Evolutionary conservation across 2,113 vertebrate species (phyloP), one percentile per base, ranked within the genome.

Genomic region (Hepsetus odoe): DNA sequence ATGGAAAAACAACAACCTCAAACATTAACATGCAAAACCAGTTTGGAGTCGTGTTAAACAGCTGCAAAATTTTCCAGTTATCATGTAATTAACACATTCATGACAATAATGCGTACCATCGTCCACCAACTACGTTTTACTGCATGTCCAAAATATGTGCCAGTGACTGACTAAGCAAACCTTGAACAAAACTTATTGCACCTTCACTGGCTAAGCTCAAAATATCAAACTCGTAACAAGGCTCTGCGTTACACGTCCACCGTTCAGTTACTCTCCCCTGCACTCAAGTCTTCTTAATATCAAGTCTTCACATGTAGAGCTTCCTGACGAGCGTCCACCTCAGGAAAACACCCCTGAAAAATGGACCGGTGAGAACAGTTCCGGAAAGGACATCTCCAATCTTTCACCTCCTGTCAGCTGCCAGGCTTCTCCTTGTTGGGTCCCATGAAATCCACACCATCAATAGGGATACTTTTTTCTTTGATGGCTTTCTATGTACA

Each of bases 371-470:
- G 32, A 66, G 20, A 8, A 46, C 1, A 13, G 72, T 42, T 26
- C 22, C 26, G 62, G 35, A n/a, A 28, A 6, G 2, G 5, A 40
- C 4, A 1, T 22, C 24, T n/a, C n/a, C n/a, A n/a, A n/a, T n/a
- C n/a, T n/a, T n/a, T n/a, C n/a, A n/a, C n/a, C n/a, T 69, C n/a
- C 33, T 11, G 20, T 56, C 35, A 38, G 35, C 40, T 91, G 59
- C 94, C 94, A 0, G 94, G 84, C 75, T 96, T 98, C n/a, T 95
- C 96, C 90, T 95, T 96, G 88, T 87, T 92, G 3, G 94, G 93
- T 7, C 95, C 96, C 98, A 99, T 98, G 87, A 99, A 99, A 53
- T 99, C 96, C 88, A 99, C 88, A 0, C 96, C 96, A 86, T 99
- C 96, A 1, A 99, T 90, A 2, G 98, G 98, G 85, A 99, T 99